Evolutionary conservation across 1,140 invertebrate genomes (phyloP), one percentile per base, ranked within the genome.

Genomic region (Plodia interpunctella): DNA sequence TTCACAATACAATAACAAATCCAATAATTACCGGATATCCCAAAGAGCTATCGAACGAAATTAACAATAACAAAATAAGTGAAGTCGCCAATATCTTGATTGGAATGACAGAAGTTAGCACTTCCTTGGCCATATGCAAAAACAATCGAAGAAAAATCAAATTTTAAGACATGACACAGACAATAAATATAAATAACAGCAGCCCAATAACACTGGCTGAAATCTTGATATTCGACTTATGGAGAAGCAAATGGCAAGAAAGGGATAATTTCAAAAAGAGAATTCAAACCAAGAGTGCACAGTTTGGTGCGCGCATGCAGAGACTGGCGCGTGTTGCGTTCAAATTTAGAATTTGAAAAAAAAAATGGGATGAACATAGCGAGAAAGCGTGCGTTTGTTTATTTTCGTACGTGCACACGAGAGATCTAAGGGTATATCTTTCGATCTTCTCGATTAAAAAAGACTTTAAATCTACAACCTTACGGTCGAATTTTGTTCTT

Each of bases 301-400:
- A 68, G 64, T 62, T 65, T 60, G 64, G 65, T 65, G 75, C 77
- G 78, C 72, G 63, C 76, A 76, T 71, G 76, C 68, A 53, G 70
- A 68, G 64, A 88, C 85, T 88, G 85, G 80, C 80, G 76, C 74
- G 76, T 76, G 74, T 77, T 75, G 76, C 76, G 73, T 80, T 74
- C 83, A 75, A 82, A 88, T 68, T 85, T 88, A 88, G 85, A 87
- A 72, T 65, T 74, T 76, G 72, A 82, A 80, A 84, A 83, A 87
- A 80, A 66, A 78, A 72, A 63, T 68, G 68, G 1, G 72, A 77
- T 80, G 85, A 76, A 80, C 80, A 82, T 77, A 72, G 74, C 76
- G 71, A 80, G 83, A 80, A 83, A 84, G 82, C 85, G 79, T 73
- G 70, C 68, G 68, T 68, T 71, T 76, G 71, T 76, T 80, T 85